A percentile compares a stretch with the other conserved stretches of the same genome.
Evolutionary conservation across 2,888 invertebrate genomes (phyloP).

Genomic region (Mechanitis mazaeus): DNA sequence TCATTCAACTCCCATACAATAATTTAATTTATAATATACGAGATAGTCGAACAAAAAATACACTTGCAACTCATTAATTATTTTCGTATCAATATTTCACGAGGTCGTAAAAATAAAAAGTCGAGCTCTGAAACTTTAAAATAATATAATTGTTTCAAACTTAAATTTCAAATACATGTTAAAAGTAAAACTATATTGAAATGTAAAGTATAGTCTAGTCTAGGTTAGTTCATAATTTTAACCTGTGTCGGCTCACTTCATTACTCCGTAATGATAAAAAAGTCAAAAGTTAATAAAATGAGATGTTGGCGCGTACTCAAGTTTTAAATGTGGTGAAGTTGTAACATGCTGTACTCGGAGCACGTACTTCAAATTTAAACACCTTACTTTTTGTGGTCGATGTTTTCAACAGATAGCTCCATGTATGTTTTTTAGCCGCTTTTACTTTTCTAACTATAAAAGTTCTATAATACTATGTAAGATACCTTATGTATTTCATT

Average conservation of each 20-base stretch:
- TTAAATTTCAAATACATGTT: too few species aligned
- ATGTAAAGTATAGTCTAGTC: too few species aligned
- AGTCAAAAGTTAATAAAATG: background rate
- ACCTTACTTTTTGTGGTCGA: constrained; percentile 1
- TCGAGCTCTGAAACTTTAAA: too few species aligned
- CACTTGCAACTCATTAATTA: background rate
- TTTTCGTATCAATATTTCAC: background rate
- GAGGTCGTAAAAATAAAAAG: too few species aligned
- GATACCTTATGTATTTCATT: too few species aligned
- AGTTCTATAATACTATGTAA: too few species aligned
- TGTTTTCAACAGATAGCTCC: background rate
- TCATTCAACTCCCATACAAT: constrained; percentile 6
- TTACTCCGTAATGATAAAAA: background rate
- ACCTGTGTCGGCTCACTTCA: background rate
- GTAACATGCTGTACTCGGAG: background rate
- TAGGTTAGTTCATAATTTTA: too few species aligned
- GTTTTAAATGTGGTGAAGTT: constrained; percentile 1
- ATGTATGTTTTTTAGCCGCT: background rate
- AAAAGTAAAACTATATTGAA: too few species aligned
- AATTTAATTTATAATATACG: background rate
- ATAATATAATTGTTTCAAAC: too few species aligned
- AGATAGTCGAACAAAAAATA: background rate
- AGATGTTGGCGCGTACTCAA: background rate
- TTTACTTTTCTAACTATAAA: background rate
- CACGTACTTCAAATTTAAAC: constrained; percentile 4